These are phyloP conservation scores for Hylaeus anthracinus DNA, from an alignment of 1,140 invertebrate species.

Conservation along the genomic window DNA sequence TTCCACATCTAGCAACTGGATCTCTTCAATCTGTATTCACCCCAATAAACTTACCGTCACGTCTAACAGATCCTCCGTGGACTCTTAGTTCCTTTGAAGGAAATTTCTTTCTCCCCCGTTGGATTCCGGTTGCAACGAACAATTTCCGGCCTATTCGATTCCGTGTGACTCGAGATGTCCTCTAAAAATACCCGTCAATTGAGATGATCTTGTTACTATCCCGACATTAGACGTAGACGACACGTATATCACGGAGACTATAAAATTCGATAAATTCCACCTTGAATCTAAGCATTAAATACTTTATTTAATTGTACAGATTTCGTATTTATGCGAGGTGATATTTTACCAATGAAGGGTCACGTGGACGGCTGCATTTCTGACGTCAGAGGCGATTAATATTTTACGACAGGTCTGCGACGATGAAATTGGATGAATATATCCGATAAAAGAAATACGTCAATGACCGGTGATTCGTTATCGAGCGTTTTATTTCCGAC, in stretches of 20 bases:
- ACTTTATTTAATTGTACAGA: too few relatives aligned
- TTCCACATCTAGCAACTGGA: conserved; percentile 46
- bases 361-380: neutral
- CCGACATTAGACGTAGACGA: too few relatives aligned
- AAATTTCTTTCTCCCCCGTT: neutral
- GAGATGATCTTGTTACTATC: too few relatives aligned
- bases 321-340: too few relatives aligned
- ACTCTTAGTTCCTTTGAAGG: conserved; percentile 2
- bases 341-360: too few relatives aligned
- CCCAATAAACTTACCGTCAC: conserved; percentile 62
- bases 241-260: too few relatives aligned
- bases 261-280: too few relatives aligned
- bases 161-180: neutral
- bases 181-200: neutral
- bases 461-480: conserved; percentile 27
- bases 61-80: conserved; percentile 47
- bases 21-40: conserved; percentile 59
- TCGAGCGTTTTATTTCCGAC: conserved; percentile 32
- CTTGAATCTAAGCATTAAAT: too few relatives aligned
- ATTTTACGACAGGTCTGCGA: neutral
- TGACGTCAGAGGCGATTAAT: conserved; percentile 22
- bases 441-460: conserved; percentile 26
- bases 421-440: conserved; percentile 6
- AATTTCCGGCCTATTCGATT: neutral
- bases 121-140: neutral